Evolutionary conservation across 2,113 vertebrate species (phyloP), one percentile per base, ranked within the genome.

Genomic region (Geococcyx californianus): DNA sequence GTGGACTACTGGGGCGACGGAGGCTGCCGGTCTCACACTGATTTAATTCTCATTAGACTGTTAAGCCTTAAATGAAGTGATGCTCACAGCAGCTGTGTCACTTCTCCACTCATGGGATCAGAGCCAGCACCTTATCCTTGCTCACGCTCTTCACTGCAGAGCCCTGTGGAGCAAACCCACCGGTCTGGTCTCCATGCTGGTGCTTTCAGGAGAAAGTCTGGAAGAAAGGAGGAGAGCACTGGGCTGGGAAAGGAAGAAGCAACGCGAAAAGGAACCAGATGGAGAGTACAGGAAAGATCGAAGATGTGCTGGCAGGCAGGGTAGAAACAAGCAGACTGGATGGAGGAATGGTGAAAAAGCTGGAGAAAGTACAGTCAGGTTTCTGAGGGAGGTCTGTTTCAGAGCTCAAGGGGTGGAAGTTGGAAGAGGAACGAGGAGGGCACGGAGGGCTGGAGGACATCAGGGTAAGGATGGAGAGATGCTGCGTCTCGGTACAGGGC

Each of bases 271-370:
- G 68, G 51, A 90, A 77, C 67, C 94, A 95, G 94, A 95, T 87
- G 95, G 96, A 95, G 79, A 90, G 56, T 4, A 90, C 0, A 1
- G 79, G 75, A 56, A 91, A 94, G 84, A 83, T 58, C 0, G 2
- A 96, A 94, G 94, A 95, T 82, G 92, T 94, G 91, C 93, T 95
- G 89, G 94, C 94, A 91, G 56, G 74, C 75, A 79, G 75, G 87
- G 60, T 69, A 79, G 95, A 91, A 94, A 94, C 62, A 66, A 93
- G 84, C 84, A 95, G 94, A 91, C 91, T 86, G 89, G 90, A 67
- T 91, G 78, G 51, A 87, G 55, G 66, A 87, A 63, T 0, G 13
- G 84, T 68, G 59, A 80, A 73, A 95, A 95, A 74, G 67, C 78
- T 91, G 94, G 75, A 85, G 84, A 10, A 34, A 83, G 84, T 18